These are phyloP conservation scores for Tiliacea citrago DNA, from an alignment of 2,888 invertebrate genomes.

Conservation along the genomic window DNA sequence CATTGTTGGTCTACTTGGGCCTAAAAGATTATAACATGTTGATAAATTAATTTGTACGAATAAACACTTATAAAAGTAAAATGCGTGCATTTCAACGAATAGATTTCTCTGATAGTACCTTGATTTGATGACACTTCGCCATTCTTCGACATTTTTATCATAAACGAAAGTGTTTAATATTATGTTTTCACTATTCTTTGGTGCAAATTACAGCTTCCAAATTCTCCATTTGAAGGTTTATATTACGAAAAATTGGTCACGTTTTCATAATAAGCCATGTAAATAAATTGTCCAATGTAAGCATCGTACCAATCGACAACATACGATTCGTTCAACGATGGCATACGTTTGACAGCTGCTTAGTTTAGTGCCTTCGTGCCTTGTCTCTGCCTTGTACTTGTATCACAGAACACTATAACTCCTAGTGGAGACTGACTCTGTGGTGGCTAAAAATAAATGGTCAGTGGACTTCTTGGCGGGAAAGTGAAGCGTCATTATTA, in stretches of 20 bases:
- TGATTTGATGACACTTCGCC: slow-evolving; percentile 93
- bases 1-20: slow-evolving; percentile 86
- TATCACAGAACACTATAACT: too few relatives aligned
- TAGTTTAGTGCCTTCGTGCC: too few relatives aligned
- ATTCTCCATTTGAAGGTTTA: slow-evolving; percentile 84
- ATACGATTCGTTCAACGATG: slow-evolving; percentile 54
- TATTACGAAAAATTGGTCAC: slow-evolving; percentile 73
- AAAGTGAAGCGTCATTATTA: too few relatives aligned
- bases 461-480: too few relatives aligned
- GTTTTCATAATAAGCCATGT: slow-evolving; percentile 76
- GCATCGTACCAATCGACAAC: slow-evolving; percentile 76
- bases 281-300: slow-evolving; percentile 67
- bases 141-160: slow-evolving; percentile 93
- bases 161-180: slow-evolving; percentile 69
- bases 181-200: slow-evolving; percentile 78
- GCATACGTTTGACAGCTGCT: slow-evolving; percentile 58
- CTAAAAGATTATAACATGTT: slow-evolving; percentile 72
- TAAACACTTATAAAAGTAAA: not conserved
- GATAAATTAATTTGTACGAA: not conserved
- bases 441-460: too few relatives aligned
- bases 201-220: slow-evolving; percentile 75
- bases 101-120: slow-evolving; percentile 79
- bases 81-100: slow-evolving; percentile 24
- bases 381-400: not conserved
- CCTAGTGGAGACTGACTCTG: too few relatives aligned